Evolutionary conservation across 2,797 vertebrate genomes (phyloP), one percentile per base, ranked within the genome.

Genomic region (Gastrophryne carolinensis): DNA sequence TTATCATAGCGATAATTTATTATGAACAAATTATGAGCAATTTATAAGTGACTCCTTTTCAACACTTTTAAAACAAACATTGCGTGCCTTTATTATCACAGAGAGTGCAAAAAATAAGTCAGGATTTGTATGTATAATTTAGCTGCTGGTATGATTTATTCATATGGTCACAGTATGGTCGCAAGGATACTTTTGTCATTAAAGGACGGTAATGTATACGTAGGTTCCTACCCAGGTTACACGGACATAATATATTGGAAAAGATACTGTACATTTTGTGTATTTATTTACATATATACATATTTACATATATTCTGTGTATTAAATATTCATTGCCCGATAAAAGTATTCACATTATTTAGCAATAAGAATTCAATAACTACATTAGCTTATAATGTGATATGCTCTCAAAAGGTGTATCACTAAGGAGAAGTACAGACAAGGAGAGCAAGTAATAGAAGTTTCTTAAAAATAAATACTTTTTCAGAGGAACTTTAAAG

Each of bases 41-140:
- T n/a, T n/a, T n/a, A n/a, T n/a, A n/a, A n/a, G n/a, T n/a, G n/a
- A n/a, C n/a, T n/a, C n/a, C n/a, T 47, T 1, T 19, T 7, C 41
- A 19, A 3, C 15, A 44, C 3, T 44, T 10, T n/a, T 17, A 44
- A 2, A 41, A 41, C 39, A 44, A 41, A 19, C 5, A 8, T 21
- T 47, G 17, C 2, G n/a, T n/a, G 9, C n/a, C 4, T 29, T 15
- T 7, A 27, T 11, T 29, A 35, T 56, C 17, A 29, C 8, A 41
- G 41, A 47, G 39, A 54, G 15, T 26, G 29, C 49, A 27, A 34
- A 68, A 54, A 69, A 56, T 35, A 44, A 44, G 52, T 44, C 24
- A 21, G 24, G 35, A 57, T 69, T 57, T 69, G 66, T 27, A 69
- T 66, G 9, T 54, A 67, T 67, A 53, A 54, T 67, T 67, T 39